Evolutionary conservation across 1,140 invertebrate genomes (phyloP), one percentile per base, ranked within the genome.

Genomic region (Sesamia nonagrioides): DNA sequence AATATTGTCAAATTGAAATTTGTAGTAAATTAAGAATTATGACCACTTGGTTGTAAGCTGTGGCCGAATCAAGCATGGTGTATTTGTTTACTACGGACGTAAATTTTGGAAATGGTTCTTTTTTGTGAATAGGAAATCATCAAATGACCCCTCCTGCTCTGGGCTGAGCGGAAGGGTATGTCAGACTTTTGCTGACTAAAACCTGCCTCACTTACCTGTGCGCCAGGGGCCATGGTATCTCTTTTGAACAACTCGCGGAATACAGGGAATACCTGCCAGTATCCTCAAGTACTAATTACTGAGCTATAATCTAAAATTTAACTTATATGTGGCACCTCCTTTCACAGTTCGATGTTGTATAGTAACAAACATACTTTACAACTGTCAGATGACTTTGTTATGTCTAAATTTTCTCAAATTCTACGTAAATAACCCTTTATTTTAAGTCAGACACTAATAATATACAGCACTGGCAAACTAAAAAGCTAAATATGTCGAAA

Each of bases 351-450:
- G 75, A 77, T 68, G 75, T 77, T 52, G 75, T 77, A 54, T 77
- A 54, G 61, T 77, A 77, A 77, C 73, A 45, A 21, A 72, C 11
- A 66, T 50, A 71, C 50, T 71, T 54, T 50, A 69, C 50, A 54
- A 71, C 50, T 71, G 48, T 60, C 56, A 63, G 18, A 60, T 63
- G 33, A 73, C 54, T 54, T 48, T 45, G 54, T 33, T n/a, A 50
- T 72, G 42, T 78, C 71, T 9, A 79, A 79, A 81, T 78, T 81
- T 81, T 82, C 63, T 78, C 75, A 33, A 40, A 58, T 63, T 68
- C 37, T n/a, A 6, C 15, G 42, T 40, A 13, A 35, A 56, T 4
- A 72, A 33, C 37, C 11, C 11, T 11, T 13, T 3, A 45, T 11
- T 11, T 45, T 9, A 3, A 45, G 13, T 7, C 37, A 8, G 11